These are phyloP conservation scores for Triplophysa siluroides DNA, from an alignment of 2,113 vertebrate species.

Conservation along the genomic window DNA sequence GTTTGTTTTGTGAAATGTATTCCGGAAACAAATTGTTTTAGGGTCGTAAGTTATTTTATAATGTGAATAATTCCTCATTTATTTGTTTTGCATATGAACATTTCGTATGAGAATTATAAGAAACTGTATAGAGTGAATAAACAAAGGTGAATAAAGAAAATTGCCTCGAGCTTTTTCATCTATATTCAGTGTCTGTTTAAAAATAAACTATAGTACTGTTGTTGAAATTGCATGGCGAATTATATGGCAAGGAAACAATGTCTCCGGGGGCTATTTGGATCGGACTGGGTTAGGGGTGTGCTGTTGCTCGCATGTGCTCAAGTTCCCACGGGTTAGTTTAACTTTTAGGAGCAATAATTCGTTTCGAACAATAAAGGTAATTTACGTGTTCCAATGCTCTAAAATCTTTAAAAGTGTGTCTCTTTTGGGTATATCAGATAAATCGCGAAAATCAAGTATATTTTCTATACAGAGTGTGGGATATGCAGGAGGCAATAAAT, in stretches of 20 bases:
- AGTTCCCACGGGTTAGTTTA: conserved; percentile 49
- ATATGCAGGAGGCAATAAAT: not conserved
- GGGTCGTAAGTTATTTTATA: not conserved
- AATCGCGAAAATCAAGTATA: not conserved
- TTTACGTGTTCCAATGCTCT: not conserved
- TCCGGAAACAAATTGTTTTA: not conserved
- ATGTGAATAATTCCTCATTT: not conserved
- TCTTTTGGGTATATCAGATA: not conserved
- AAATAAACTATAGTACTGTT: conserved; percentile 51
- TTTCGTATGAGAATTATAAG: not conserved
- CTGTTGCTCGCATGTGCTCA: conserved; percentile 47
- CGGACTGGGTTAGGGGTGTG: conserved; percentile 44
- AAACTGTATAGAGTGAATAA: conserved; percentile 20
- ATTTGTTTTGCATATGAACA: not conserved
- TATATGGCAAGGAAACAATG: conserved; percentile 45
- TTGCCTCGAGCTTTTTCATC: conserved; percentile 74
- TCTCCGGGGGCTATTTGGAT: conserved; percentile 51
- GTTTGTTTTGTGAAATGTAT: not conserved
- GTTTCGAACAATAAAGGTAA: conserved; percentile 30
- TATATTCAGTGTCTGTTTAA: conserved; percentile 52
- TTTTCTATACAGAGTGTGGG: not conserved
- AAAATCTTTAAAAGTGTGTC: not conserved
- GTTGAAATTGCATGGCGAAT: conserved; percentile 60
- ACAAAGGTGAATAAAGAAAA: conserved; percentile 80
- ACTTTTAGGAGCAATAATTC: conserved; percentile 32